Base-by-base conservation (phyloP, 2,797 vertebrate genomes). In the Leptoclinus maculatus region DNA sequence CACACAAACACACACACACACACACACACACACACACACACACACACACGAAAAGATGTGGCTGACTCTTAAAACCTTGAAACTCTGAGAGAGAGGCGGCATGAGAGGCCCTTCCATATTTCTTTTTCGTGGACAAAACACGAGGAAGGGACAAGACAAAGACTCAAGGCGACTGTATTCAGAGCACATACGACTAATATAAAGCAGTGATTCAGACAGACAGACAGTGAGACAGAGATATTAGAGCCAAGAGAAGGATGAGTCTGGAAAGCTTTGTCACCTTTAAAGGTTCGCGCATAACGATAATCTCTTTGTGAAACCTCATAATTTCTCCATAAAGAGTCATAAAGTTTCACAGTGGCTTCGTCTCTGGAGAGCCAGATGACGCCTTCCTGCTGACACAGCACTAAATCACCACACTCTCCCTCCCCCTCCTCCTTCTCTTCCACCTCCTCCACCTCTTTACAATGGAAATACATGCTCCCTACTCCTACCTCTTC, bases 241-340 rank as follows among this genome's bases (percentile, higher is more conserved):
- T 77, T 29, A 82, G 17, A 82, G 78, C 69, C 54, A 64, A 0
- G 12, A 76, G 67, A n/a, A 59, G 9, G 66, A 84, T 56, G 16
- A 76, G 73, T 71, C 71, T 85, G 67, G 49, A 82, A 83, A 65
- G 78, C 82, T 83, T 82, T 71, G 79, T 88, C 84, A 89, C 82
- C 84, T 89, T 86, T 89, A 78, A 87, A 87, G 83, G 58, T 83
- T 81, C 12, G 16, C 80, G 82, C 88, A 78, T 91, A 82, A 90
- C 69, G 71, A 90, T 93, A 87, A 93, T 92, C 84, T 90, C 83
- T 84, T 80, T 74, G 79, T 80, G 89, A 88, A 90, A 86, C 74
- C 70, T 85, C 77, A 66, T 91, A 82, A 93, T 89, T 89, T 85
- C 79, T 78, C 86, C 84, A 83, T 90, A 87, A 92, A 91, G 84